These are phyloP conservation scores for Meriones unguiculatus DNA, from an alignment of 2,113 vertebrate species.

Conservation along the genomic window DNA sequence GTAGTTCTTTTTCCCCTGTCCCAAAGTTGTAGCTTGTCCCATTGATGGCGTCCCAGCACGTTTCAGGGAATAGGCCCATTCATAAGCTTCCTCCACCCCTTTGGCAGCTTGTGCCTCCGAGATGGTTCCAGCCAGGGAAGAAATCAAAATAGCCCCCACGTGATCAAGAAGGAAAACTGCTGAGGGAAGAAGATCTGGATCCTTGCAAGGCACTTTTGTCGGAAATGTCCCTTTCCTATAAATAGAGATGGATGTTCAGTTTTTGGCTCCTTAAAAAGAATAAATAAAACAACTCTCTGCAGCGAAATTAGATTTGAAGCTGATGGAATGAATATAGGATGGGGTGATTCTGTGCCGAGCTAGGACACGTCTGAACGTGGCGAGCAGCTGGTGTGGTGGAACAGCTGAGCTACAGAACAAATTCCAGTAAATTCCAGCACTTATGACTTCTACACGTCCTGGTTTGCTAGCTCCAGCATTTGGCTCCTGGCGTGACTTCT, in stretches of 20 bases:
- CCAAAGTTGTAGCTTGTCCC: not conserved
- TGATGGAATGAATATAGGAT: slow-evolving; percentile 67
- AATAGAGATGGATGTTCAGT: slow-evolving; percentile 78
- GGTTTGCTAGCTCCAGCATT: slow-evolving; percentile 5
- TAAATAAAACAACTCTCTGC: slow-evolving; percentile 42
- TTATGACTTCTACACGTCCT: slow-evolving; percentile 70
- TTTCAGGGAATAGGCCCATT: not conserved
- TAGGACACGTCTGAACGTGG: slow-evolving; percentile 73
- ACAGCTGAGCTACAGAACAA: slow-evolving; percentile 76
- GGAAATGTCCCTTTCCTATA: slow-evolving; percentile 82
- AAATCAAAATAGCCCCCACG: slow-evolving; percentile 69
- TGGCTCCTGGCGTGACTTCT: not conserved
- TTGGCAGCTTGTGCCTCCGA: slow-evolving; percentile 27
- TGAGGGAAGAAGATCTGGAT: slow-evolving; percentile 73
- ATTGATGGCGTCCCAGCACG: not conserved
- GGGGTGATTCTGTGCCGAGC: slow-evolving; percentile 74
- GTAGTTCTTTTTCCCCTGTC: not conserved
- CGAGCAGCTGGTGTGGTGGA: slow-evolving; percentile 56
- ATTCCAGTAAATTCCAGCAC: slow-evolving; percentile 68
- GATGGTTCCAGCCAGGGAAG: slow-evolving; percentile 46
- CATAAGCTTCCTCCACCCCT: not conserved
- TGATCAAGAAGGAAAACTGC: slow-evolving; percentile 66
- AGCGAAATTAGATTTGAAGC: slow-evolving; percentile 81
- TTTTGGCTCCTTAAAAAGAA: slow-evolving; percentile 64
- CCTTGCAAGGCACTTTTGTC: slow-evolving; percentile 78